A percentile compares a stretch with the other conserved stretches of the same genome.
These are phyloP conservation scores for Stichodactyla mertensii DNA, from an alignment of 64 coral and sea anemone species.

Conservation along the genomic window DNA sequence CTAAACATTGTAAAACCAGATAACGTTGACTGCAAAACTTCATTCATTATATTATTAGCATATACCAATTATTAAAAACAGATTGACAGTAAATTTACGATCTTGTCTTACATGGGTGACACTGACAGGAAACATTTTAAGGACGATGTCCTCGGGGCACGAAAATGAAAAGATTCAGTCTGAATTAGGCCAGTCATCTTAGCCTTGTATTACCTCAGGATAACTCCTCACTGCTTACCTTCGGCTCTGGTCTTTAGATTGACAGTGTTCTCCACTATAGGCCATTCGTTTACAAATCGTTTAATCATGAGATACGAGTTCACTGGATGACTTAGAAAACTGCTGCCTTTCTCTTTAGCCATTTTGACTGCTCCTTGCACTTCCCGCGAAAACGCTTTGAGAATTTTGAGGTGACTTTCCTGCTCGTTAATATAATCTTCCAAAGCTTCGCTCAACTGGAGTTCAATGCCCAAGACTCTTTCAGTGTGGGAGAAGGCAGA, in stretches of 20 bases:
- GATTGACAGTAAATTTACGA: too few relatives aligned
- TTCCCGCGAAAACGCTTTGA: slow-evolving; percentile 51
- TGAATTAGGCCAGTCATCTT: too few relatives aligned
- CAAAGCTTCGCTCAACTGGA: slow-evolving; percentile 50
- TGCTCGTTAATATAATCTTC: slow-evolving; percentile 68
- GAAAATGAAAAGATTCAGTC: too few relatives aligned
- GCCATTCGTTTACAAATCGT: slow-evolving; percentile 80
- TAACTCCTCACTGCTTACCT: slow-evolving; percentile 19
- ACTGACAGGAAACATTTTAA: too few relatives aligned
- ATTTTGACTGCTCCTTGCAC: slow-evolving; percentile 48
- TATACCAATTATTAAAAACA: too few relatives aligned
- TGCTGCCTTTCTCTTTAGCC: slow-evolving; percentile 32
- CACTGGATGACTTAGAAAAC: slow-evolving; percentile 70
- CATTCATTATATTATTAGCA: too few relatives aligned
- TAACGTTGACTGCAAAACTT: too few relatives aligned
- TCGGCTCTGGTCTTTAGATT: slow-evolving; percentile 33
- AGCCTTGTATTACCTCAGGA: too few relatives aligned
- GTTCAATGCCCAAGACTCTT: slow-evolving; percentile 62
- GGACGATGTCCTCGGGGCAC: too few relatives aligned
- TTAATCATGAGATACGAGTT: slow-evolving; percentile 86
- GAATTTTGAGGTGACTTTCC: slow-evolving; percentile 35
- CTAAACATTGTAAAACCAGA: too few relatives aligned
- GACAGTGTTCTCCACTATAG: slow-evolving; percentile 39
- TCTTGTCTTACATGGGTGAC: too few relatives aligned
- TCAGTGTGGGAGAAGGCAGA: slow-evolving; percentile 77